Conservation (phyloP, 2,113 vertebrate genomes). For the Boleophthalmus pectinirostris region DNA sequence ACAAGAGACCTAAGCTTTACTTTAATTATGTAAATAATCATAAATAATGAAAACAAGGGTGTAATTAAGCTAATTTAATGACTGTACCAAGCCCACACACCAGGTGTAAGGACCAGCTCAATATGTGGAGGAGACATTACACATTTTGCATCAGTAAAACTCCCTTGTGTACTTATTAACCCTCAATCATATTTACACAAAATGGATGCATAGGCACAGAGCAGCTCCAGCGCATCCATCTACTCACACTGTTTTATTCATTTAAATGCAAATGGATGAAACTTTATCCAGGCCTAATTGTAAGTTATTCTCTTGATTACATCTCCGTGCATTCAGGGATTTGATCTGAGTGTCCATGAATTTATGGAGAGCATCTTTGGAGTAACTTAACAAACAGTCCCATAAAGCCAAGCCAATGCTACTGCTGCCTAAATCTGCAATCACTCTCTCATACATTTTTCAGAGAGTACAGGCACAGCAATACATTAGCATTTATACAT, state of each 20-base stretch:
- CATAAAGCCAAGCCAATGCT: not conserved
- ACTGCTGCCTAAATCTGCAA: not conserved
- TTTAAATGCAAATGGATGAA: constrained; percentile 5
- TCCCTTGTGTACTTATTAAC: not conserved
- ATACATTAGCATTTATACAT: not conserved
- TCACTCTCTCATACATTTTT: not conserved
- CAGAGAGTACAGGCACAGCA: not conserved
- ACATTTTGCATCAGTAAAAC: constrained; percentile 9
- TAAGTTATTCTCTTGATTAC: constrained; percentile 15
- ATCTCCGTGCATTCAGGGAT: not conserved
- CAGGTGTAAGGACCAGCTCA: not conserved
- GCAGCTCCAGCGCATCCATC: not conserved
- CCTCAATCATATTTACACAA: constrained; percentile 14
- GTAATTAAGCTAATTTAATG: not conserved
- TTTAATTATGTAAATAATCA: not conserved
- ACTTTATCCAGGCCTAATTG: not conserved
- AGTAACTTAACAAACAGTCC: not conserved
- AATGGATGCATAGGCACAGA: not conserved
- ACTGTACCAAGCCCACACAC: not conserved
- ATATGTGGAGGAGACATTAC: constrained; percentile 5
- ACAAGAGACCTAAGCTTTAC: not conserved
- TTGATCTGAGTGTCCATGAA: not conserved
- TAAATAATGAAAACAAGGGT: constrained; percentile 1
- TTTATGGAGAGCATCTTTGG: constrained; percentile 1
- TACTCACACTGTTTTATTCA: constrained; percentile 1